These are phyloP conservation scores for Ochropleura plecta DNA, from an alignment of 2,888 invertebrate genomes.

Conservation along the genomic window DNA sequence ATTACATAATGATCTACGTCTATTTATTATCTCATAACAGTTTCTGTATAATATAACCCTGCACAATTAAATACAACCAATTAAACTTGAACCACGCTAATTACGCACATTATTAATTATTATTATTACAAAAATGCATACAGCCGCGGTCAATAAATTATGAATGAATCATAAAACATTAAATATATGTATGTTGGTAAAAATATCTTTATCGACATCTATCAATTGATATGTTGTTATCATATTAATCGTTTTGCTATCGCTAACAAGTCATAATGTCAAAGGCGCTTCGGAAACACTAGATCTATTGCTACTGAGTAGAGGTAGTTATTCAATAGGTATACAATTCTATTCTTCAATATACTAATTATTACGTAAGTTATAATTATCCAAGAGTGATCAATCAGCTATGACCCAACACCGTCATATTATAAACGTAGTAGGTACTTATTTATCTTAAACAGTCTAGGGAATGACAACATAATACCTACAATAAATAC, in stretches of 20 bases:
- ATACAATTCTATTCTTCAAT: background rate
- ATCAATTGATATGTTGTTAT: slow-evolving; percentile 5
- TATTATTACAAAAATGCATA: background rate
- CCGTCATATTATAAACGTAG: slow-evolving; percentile 17
- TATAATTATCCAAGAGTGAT: slow-evolving; percentile 1
- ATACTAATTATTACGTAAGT: background rate
- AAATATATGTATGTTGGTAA: background rate
- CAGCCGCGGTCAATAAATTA: slow-evolving; percentile 8
- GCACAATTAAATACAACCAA: slow-evolving; percentile 46
- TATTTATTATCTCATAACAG: slow-evolving; percentile 29
- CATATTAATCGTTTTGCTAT: slow-evolving; percentile 10
- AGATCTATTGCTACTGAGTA: background rate
- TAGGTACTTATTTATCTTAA: background rate
- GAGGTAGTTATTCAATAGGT: slow-evolving; percentile 6
- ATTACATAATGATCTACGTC: slow-evolving; percentile 15
- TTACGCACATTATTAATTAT: background rate
- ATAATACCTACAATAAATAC: slow-evolving; percentile 21
- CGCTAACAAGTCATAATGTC: slow-evolving; percentile 20
- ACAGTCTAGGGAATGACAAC: slow-evolving; percentile 19
- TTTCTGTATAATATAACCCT: slow-evolving; percentile 37
- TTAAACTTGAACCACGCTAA: background rate
- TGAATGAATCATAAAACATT: background rate
- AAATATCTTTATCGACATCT: background rate
- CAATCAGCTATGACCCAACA: slow-evolving; percentile 32
- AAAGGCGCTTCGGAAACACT: slow-evolving; percentile 4